Conservation (phyloP, 2,113 vertebrate species). For the Bungarus multicinctus region DNA sequence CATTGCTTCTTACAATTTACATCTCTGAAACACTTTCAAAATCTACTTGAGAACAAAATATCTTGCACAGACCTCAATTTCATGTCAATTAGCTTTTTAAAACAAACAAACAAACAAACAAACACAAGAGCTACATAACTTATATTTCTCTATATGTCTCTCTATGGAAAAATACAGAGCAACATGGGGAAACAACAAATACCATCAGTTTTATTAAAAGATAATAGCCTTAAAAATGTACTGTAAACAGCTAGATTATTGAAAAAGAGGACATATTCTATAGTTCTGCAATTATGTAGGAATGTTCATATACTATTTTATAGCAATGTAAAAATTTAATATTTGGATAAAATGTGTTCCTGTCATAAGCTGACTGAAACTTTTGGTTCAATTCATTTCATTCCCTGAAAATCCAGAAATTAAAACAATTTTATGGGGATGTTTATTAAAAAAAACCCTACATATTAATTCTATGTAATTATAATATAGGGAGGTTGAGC, state of each 20-base stretch:
- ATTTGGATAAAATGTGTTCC: neutral
- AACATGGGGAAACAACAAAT: neutral
- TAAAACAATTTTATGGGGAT: constrained; percentile 21
- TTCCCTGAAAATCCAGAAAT: constrained; percentile 14
- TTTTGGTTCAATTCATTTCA: neutral
- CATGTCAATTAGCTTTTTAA: accelerated
- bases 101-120: neutral
- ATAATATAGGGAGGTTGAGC: neutral
- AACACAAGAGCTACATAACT: neutral
- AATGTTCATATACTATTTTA: neutral
- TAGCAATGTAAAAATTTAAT: constrained; percentile 6
- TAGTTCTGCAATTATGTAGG: neutral
- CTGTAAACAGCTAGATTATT: neutral
- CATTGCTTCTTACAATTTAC: neutral
- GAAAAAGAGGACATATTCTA: neutral
- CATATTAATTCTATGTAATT: constrained; percentile 3
- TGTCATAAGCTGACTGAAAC: neutral
- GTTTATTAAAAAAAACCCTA: neutral
- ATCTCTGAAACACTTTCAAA: neutral
- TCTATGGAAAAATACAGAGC: neutral
- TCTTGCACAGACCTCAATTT: neutral
- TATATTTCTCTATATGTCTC: neutral
- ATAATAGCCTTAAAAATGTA: neutral
- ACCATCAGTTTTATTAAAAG: constrained; percentile 5
- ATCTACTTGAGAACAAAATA: neutral